Conservation (phyloP, 2,888 invertebrate species). For the Altica lythri region DNA sequence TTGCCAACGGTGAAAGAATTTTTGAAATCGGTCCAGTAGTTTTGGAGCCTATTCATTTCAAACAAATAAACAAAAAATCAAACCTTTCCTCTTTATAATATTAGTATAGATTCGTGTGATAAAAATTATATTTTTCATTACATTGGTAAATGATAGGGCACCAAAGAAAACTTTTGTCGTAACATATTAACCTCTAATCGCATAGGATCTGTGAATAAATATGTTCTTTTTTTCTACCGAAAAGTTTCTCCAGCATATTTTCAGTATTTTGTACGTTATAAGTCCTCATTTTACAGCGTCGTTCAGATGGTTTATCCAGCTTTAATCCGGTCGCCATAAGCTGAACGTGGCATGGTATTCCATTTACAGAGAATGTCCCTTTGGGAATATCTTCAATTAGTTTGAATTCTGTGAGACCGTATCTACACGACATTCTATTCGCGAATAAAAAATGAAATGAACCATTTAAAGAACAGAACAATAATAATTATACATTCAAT, state of each 20-base stretch:
- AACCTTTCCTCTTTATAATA: too few species aligned
- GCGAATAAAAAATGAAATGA: too few species aligned
- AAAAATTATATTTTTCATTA: too few species aligned
- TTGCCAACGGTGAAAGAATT: too few species aligned
- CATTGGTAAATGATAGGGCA: neutral
- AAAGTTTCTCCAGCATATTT: constrained; percentile 1
- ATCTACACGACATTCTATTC: neutral
- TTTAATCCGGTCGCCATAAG: constrained; percentile 5
- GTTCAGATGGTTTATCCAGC: constrained; percentile 3
- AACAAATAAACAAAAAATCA: too few species aligned
- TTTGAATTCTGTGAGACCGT: neutral
- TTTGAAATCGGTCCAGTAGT: too few species aligned
- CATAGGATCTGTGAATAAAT: neutral
- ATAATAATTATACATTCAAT: too few species aligned
- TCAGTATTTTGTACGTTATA: neutral
- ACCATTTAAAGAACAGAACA: too few species aligned
- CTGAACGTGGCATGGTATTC: constrained; percentile 8
- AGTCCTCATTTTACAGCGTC: constrained; percentile 6
- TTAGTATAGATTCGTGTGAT: too few species aligned
- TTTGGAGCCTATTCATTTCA: too few species aligned
- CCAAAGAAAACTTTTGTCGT: neutral
- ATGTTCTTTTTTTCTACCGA: neutral
- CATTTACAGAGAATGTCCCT: neutral
- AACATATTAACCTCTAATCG: neutral
- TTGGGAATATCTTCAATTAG: constrained; percentile 3